Evolutionary conservation across 2,113 vertebrate genomes (phyloP).

Genomic region (Phaetusa simplex): DNA sequence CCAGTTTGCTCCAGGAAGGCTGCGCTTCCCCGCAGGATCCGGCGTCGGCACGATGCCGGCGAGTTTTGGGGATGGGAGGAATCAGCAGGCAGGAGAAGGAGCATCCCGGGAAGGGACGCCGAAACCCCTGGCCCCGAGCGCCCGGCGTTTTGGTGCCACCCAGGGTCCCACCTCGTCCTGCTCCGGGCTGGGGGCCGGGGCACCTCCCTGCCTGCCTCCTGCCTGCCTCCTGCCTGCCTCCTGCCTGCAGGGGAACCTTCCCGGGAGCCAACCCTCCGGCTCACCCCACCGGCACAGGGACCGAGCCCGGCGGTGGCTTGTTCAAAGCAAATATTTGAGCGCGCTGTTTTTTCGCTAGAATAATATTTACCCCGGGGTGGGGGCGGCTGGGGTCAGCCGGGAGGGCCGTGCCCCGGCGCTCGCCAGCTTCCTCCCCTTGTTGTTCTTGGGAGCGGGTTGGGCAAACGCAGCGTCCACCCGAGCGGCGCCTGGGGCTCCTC

Average conservation of each 20-base stretch:
- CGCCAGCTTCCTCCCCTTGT: background rate
- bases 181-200: background rate
- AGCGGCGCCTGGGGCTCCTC: background rate
- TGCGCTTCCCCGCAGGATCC: background rate
- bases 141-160: background rate
- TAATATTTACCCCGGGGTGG: slow-evolving; percentile 17
- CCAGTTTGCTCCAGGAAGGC: slow-evolving; percentile 10
- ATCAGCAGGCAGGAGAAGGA: background rate
- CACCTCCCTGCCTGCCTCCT: background rate
- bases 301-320: background rate
- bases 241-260: background rate
- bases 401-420: background rate
- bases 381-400: background rate
- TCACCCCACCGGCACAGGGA: rapidly evolving
- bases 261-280: background rate
- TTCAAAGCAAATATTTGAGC: slow-evolving; percentile 24
- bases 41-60: background rate
- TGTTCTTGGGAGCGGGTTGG: background rate
- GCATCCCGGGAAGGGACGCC: background rate
- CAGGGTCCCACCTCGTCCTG: background rate
- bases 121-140: rapidly evolving
- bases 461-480: background rate
- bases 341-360: background rate
- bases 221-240: background rate
- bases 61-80: background rate